Conservation (phyloP, 2,113 vertebrate genomes). For the Prunella fulvescens region DNA sequence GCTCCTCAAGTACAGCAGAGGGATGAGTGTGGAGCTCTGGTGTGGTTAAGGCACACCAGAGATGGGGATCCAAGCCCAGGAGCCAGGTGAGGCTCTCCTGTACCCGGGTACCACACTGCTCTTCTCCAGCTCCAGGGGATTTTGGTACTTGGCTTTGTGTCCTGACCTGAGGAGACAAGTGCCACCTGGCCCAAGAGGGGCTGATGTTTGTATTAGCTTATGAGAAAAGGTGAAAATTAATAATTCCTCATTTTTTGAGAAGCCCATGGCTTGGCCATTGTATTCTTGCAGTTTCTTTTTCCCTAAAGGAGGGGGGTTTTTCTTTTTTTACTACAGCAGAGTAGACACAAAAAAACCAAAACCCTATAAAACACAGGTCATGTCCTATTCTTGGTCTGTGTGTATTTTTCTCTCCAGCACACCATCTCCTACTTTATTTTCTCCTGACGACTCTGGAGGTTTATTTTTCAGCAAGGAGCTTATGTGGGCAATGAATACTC, state of each 20-base stretch:
- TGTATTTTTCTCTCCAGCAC: conserved; percentile 12
- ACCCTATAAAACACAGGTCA: background rate
- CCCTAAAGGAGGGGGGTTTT: background rate
- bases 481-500: conserved; percentile 42
- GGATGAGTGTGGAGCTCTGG: conserved; percentile 5
- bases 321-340: background rate
- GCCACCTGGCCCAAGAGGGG: background rate
- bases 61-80: background rate
- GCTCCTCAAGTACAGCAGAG: conserved; percentile 6
- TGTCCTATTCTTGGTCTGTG: background rate
- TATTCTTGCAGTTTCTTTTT: background rate
- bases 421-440: background rate
- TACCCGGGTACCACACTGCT: too few relatives aligned
- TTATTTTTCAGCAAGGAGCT: conserved; percentile 47
- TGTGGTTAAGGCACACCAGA: background rate
- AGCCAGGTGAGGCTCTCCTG: background rate
- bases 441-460: conserved; percentile 11
- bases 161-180: background rate
- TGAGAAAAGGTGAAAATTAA: background rate
- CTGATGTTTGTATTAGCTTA: background rate
- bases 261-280: background rate
- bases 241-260: background rate
- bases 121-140: too few relatives aligned
- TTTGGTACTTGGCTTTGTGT: too few relatives aligned
- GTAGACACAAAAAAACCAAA: background rate